phyloP scores from a whole-genome alignment of 30 jellyfish, hydroid and myxozoan species.

The Pelagia noctiluca region DNA sequence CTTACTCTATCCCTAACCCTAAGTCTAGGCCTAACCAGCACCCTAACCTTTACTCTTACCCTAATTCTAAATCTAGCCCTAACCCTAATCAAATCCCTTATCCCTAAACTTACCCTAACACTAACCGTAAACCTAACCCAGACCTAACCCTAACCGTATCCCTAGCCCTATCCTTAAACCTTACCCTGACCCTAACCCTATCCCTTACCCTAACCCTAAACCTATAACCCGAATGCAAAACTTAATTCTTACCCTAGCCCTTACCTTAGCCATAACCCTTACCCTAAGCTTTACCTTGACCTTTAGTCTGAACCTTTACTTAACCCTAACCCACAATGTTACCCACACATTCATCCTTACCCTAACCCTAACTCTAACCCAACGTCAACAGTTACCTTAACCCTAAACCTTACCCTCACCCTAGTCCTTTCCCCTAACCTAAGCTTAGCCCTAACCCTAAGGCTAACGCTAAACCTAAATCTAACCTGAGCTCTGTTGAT shows the following conservation, averaged over 20 bases:
- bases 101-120: neutral
- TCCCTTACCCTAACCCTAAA: neutral
- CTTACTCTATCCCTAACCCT: no score
- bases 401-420: neutral
- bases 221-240: neutral
- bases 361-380: neutral
- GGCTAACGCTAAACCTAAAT: neutral
- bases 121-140: neutral
- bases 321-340: conserved; percentile 8
- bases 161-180: neutral
- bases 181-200: neutral
- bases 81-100: neutral
- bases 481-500: neutral
- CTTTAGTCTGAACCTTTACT: neutral
- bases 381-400: neutral
- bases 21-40: neutral
- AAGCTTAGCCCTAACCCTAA: neutral
- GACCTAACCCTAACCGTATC: neutral
- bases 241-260: neutral
- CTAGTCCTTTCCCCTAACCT: neutral
- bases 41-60: neutral
- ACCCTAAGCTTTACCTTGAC: neutral
- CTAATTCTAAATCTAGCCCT: neutral
- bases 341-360: neutral
- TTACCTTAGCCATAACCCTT: neutral